These are phyloP conservation scores for Heterohyrax brucei DNA, from an alignment of 2,797 vertebrate genomes.

Conservation along the genomic window DNA sequence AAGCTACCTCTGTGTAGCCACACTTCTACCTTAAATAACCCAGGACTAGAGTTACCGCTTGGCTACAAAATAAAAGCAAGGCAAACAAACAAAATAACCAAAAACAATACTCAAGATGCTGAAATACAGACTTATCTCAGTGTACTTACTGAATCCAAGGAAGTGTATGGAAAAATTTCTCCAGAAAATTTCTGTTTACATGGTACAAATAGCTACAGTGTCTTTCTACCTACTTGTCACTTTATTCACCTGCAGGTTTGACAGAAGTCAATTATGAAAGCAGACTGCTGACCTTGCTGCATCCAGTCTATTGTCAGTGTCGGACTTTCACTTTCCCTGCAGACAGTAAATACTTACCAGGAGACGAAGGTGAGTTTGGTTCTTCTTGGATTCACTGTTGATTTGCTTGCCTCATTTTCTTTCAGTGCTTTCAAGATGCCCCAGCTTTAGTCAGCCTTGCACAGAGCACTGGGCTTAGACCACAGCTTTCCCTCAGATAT, in stretches of 20 bases:
- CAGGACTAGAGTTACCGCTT: neutral
- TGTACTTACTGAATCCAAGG: constrained; percentile 14
- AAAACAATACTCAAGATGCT: constrained; percentile 47
- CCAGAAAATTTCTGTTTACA: constrained; percentile 6
- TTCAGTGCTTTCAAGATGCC: constrained; percentile 77
- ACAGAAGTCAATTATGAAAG: constrained; percentile 58
- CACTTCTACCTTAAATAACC: neutral
- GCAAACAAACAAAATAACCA: neutral
- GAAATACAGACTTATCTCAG: constrained; percentile 47
- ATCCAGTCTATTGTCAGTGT: neutral
- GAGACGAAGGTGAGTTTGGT: neutral
- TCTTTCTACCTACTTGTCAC: neutral
- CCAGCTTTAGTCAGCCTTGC: constrained; percentile 79
- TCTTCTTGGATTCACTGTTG: constrained; percentile 49
- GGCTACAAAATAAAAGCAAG: constrained; percentile 54
- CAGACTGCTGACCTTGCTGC: neutral
- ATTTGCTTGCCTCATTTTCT: constrained; percentile 68
- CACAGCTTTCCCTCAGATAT: constrained; percentile 74
- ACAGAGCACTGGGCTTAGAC: constrained; percentile 82
- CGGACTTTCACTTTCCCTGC: neutral
- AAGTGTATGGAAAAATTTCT: constrained; percentile 41
- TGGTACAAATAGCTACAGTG: neutral
- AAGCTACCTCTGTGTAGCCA: constrained; percentile 18
- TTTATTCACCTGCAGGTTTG: neutral
- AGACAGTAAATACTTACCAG: neutral